Percentiles rank a stretch among this genome's conserved stretches.
phyloP scores from a whole-genome alignment of 2,113 vertebrate genomes.

The Myotis davidii region DNA sequence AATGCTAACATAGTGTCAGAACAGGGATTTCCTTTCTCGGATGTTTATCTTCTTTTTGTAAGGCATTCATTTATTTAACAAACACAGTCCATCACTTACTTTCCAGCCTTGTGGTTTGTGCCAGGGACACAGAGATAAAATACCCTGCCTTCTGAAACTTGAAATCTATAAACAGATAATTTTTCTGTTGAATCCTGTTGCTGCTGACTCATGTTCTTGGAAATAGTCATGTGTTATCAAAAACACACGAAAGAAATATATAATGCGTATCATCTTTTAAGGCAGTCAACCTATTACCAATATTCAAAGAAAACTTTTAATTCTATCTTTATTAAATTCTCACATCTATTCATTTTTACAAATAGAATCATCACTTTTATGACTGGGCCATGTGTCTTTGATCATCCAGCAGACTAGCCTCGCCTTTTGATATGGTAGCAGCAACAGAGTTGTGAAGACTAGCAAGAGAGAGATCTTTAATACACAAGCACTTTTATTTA shows the following conservation, averaged over 20 bases:
- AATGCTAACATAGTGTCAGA: constrained; percentile 46
- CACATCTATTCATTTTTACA: neutral
- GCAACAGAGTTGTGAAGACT: neutral
- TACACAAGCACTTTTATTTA: neutral
- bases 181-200: constrained; percentile 47
- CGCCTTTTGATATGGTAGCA: neutral
- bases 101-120: constrained; percentile 23
- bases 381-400: neutral
- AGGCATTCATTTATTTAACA: constrained; percentile 57
- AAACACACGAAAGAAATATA: constrained; percentile 33
- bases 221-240: constrained; percentile 32
- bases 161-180: constrained; percentile 59
- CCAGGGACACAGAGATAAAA: constrained; percentile 66
- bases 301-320: neutral
- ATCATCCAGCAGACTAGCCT: neutral
- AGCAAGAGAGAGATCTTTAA: neutral
- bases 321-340: constrained; percentile 35
- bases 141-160: constrained; percentile 50
- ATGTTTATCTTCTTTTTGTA: constrained; percentile 53
- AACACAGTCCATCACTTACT: constrained; percentile 23
- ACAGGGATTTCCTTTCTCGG: constrained; percentile 14
- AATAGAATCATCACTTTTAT: neutral
- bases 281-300: neutral
- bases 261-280: neutral
- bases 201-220: constrained; percentile 43